These are phyloP conservation scores for Strigamia crassipes DNA, from an alignment of 2,888 invertebrate species.

Conservation along the genomic window DNA sequence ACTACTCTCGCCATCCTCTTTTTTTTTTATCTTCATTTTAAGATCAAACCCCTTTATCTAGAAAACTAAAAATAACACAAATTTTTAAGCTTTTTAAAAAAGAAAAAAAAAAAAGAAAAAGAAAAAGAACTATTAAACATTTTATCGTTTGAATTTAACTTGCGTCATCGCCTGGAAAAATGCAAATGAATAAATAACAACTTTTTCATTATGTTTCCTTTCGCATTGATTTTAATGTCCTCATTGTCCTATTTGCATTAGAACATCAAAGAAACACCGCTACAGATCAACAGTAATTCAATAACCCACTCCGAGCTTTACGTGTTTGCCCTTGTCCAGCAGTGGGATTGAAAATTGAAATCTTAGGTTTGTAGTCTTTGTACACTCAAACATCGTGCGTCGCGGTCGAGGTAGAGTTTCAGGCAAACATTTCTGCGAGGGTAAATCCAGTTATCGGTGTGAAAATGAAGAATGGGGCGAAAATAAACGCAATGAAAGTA, in stretches of 20 bases:
- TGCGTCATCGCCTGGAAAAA: background rate
- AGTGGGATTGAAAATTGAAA: background rate
- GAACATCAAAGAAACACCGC: background rate
- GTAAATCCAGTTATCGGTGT: background rate
- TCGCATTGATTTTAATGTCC: background rate
- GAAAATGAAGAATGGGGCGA: background rate
- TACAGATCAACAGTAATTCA: background rate
- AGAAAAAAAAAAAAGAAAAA: no score
- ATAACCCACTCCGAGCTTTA: background rate
- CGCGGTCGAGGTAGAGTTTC: no score
- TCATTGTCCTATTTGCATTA: background rate
- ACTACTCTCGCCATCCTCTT: background rate
- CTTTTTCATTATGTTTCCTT: background rate
- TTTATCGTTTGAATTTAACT: background rate
- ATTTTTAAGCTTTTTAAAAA: background rate
- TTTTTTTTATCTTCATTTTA: no score
- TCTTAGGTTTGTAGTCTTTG: background rate
- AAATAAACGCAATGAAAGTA: background rate
- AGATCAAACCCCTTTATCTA: no score
- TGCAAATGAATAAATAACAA: background rate
- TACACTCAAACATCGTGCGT: no score
- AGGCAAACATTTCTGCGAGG: background rate
- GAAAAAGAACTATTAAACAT: background rate
- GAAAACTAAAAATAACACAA: background rate
- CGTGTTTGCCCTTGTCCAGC: background rate